Conservation (phyloP, 2,797 vertebrate genomes). For the Buceros bicornis region DNA sequence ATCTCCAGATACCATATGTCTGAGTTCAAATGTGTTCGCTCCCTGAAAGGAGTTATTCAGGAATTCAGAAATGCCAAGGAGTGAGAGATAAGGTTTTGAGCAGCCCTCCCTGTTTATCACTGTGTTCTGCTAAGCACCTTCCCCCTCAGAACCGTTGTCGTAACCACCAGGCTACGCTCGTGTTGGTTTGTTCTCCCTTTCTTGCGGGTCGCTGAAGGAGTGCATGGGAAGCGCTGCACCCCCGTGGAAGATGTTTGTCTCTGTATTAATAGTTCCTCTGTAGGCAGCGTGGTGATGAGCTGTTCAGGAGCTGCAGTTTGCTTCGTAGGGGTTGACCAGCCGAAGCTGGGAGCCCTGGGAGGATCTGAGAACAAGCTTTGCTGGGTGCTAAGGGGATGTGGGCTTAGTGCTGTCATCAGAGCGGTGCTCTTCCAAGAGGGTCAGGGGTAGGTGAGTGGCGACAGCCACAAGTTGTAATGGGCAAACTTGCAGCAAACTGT, state of each 20-base stretch:
- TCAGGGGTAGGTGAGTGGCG: not conserved
- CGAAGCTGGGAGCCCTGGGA: not conserved
- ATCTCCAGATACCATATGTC: not conserved
- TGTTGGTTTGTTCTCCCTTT: not conserved
- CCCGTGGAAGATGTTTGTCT: constrained; percentile 24
- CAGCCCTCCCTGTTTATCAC: not conserved
- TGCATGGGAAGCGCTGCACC: not conserved
- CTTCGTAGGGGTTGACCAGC: not conserved
- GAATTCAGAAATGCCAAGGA: not conserved
- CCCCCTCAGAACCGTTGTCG: not conserved
- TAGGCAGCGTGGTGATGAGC: constrained; percentile 19
- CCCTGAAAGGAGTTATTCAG: not conserved
- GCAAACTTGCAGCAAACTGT: not conserved
- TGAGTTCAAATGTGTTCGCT: not conserved
- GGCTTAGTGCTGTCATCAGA: not conserved
- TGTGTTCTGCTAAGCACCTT: not conserved
- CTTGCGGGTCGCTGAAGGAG: not conserved
- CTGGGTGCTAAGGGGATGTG: not conserved
- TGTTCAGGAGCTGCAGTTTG: not conserved
- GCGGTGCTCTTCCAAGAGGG: not conserved
- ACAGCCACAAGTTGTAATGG: not conserved
- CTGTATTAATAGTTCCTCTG: constrained; percentile 17
- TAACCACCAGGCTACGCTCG: not conserved
- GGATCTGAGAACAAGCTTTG: not conserved
- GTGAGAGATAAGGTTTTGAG: not conserved